Percentiles rank a stretch among this genome's conserved stretches.
phyloP scores from a whole-genome alignment of 2,888 invertebrate species.

The Oasisia sp. region DNA sequence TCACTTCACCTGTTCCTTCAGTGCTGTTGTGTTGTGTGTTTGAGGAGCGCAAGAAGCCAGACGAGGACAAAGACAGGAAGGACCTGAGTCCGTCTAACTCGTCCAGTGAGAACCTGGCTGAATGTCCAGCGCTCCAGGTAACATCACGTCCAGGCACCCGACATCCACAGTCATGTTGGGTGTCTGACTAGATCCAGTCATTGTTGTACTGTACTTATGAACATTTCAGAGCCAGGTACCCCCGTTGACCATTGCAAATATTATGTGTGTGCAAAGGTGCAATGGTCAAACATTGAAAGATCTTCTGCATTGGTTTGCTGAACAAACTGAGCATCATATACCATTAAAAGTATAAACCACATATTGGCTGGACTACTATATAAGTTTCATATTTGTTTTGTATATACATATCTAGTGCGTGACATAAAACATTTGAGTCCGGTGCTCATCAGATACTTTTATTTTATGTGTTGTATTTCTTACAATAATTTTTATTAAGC shows the following conservation, averaged over 20 bases:
- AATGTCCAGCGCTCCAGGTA: background rate
- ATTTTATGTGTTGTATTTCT: no score
- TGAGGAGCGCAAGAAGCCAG: constrained; percentile 28
- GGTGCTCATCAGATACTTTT: no score
- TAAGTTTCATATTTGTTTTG: no score
- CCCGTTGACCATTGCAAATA: background rate
- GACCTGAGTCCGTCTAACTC: constrained; percentile 31
- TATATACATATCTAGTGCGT: no score
- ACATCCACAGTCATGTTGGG: background rate
- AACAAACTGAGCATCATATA: no score
- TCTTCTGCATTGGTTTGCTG: no score
- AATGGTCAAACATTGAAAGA: no score
- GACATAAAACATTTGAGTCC: no score
- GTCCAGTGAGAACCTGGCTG: constrained; percentile 34
- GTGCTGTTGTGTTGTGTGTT: background rate
- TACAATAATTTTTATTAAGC: no score
- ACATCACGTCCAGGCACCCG: background rate
- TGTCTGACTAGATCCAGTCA: background rate
- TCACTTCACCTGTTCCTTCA: background rate
- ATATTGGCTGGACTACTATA: no score
- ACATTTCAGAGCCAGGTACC: constrained; percentile 22
- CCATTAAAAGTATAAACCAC: no score
- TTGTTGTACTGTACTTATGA: background rate
- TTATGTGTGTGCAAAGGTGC: background rate
- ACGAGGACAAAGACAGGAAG: constrained; percentile 21